Percentiles rank a stretch among this genome's conserved stretches.
Evolutionary conservation across 2,113 vertebrate species (phyloP).

Genomic region (Sinocyclocheilus anshuiensis): DNA sequence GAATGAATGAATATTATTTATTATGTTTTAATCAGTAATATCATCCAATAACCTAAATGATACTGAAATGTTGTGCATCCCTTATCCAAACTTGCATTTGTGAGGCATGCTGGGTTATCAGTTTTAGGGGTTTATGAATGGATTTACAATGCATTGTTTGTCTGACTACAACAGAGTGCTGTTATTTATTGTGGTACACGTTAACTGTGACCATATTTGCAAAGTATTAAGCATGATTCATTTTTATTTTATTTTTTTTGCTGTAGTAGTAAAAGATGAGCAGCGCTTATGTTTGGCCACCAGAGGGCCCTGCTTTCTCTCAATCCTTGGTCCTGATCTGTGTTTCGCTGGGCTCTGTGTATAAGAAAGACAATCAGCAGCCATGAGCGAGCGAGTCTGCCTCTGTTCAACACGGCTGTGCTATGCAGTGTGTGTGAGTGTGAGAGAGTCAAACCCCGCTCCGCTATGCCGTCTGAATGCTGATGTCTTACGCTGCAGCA

Average conservation of each 20-base stretch:
- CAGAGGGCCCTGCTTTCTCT: constrained; percentile 39
- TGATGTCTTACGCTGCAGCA: constrained; percentile 82
- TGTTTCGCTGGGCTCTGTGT: constrained; percentile 10
- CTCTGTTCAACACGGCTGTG: background rate
- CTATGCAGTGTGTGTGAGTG: background rate
- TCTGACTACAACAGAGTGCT: background rate
- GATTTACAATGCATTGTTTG: background rate
- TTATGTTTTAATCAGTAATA: no score
- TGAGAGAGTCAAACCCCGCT: constrained; percentile 57
- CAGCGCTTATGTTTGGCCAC: constrained; percentile 30
- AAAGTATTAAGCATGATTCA: background rate
- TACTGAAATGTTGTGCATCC: no score
- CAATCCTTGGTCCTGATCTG: background rate
- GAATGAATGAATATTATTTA: no score
- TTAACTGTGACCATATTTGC: background rate
- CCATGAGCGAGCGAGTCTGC: background rate
- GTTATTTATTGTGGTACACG: background rate
- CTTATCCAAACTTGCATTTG: background rate
- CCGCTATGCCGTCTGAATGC: constrained; percentile 73
- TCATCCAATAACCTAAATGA: no score
- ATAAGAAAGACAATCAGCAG: constrained; percentile 42
- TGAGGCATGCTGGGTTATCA: background rate
- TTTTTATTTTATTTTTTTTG: background rate
- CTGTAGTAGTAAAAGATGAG: background rate
- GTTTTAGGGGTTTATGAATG: background rate